Evolutionary conservation across 2,888 invertebrate species (phyloP).

Genomic region (Polydrusus pterygomalis): DNA sequence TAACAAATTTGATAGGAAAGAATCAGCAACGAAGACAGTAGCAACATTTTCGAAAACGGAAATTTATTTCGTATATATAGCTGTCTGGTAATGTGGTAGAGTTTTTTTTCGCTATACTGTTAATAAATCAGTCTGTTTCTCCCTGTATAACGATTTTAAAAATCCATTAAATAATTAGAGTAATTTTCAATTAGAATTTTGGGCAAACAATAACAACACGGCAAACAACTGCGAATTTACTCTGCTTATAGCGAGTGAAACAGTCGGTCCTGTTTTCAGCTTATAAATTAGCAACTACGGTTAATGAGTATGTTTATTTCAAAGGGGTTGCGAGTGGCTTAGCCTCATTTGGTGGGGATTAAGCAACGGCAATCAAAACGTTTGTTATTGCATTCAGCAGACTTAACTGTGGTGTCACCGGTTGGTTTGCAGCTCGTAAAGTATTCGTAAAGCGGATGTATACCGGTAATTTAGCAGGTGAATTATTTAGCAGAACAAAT

Average conservation of each 20-base stretch:
- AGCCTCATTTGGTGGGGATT: constrained; percentile 52
- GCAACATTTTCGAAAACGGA: too few relatives aligned
- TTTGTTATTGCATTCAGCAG: constrained; percentile 50
- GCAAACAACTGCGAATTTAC: constrained; percentile 33
- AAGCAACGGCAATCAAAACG: constrained; percentile 49
- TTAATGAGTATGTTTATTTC: constrained; percentile 62
- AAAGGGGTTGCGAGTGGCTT: constrained; percentile 54
- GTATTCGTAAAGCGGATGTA: constrained; percentile 34
- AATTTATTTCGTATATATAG: too few relatives aligned
- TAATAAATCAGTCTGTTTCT: too few relatives aligned
- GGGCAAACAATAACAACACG: constrained; percentile 21
- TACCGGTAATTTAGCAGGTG: constrained; percentile 31
- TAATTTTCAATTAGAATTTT: constrained; percentile 31
- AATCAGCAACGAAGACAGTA: too few relatives aligned
- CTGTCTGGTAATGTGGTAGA: too few relatives aligned
- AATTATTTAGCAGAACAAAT: constrained; percentile 29
- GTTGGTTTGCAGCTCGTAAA: constrained; percentile 34
- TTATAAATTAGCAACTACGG: constrained; percentile 61
- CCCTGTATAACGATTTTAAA: too few relatives aligned
- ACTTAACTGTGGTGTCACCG: constrained; percentile 42
- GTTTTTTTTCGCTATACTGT: too few relatives aligned
- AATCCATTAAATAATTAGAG: constrained; percentile 31
- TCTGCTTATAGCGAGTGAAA: constrained; percentile 43
- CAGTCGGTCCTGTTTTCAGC: constrained; percentile 48
- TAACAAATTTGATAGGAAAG: too few relatives aligned